phyloP scores from a whole-genome alignment of 2,113 vertebrate species.

The Hylia prasina region DNA sequence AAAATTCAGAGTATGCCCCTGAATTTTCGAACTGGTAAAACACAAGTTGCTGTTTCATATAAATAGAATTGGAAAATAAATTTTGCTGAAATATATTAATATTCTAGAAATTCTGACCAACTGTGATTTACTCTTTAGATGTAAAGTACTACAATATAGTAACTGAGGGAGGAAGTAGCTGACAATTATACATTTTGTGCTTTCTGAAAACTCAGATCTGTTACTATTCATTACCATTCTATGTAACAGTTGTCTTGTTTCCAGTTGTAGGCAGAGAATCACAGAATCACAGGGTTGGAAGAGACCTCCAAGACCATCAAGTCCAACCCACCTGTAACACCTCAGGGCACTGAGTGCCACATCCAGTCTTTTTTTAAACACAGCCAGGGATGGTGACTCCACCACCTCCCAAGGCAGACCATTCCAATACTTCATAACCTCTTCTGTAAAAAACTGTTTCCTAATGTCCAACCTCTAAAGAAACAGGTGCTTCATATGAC shows the following conservation, averaged over 20 bases:
- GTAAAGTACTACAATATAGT: not conserved
- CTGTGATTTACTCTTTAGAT: not conserved
- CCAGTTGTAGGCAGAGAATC: not conserved
- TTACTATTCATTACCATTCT: not conserved
- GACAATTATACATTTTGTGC: not conserved
- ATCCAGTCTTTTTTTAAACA: not conserved
- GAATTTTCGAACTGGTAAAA: not conserved
- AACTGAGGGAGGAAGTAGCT: not conserved
- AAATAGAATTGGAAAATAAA: not conserved
- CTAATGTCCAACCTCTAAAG: not conserved
- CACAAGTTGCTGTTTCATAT: not conserved
- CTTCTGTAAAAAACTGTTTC: not conserved
- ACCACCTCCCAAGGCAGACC: not conserved
- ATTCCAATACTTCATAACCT: not conserved
- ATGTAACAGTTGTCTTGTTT: not conserved
- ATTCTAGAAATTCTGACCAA: not conserved
- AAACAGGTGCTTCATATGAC: not conserved
- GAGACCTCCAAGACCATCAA: not conserved
- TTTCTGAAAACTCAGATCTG: not conserved
- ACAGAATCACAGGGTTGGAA: not conserved
- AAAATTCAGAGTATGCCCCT: not conserved
- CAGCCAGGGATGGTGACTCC: not conserved
- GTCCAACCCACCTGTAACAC: not conserved
- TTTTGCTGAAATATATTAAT: not conserved
- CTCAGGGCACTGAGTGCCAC: not conserved